Conservation (phyloP, 2,888 invertebrate genomes). For the Drosophila longiperda region DNA sequence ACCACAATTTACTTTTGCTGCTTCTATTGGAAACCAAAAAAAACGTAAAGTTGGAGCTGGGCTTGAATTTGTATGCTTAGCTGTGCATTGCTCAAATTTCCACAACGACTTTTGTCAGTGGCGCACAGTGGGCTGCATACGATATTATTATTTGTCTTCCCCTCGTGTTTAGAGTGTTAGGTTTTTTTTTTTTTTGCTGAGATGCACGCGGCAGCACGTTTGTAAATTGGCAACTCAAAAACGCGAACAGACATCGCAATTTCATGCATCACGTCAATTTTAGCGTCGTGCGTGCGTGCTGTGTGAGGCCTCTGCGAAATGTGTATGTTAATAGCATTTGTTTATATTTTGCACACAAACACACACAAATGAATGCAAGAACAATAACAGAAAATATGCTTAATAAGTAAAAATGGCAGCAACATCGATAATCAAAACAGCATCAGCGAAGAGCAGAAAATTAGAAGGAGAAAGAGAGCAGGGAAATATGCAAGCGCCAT, state of each 20-base stretch:
- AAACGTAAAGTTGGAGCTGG: slow-evolving; percentile 23
- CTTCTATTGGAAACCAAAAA: slow-evolving; percentile 53
- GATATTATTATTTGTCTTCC: slow-evolving; percentile 46
- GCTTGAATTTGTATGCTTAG: slow-evolving; percentile 70
- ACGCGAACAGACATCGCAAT: slow-evolving; percentile 49
- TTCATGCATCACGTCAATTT: slow-evolving; percentile 27
- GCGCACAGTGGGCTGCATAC: slow-evolving; percentile 76
- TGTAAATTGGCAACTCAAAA: slow-evolving; percentile 57
- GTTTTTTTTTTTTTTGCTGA: slow-evolving; percentile 64
- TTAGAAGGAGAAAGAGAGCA: slow-evolving; percentile 9
- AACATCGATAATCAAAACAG: slow-evolving; percentile 24
- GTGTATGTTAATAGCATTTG: slow-evolving; percentile 75
- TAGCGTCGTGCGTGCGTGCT: slow-evolving; percentile 23
- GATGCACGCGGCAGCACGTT: slow-evolving; percentile 37
- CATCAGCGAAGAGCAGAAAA: slow-evolving; percentile 13
- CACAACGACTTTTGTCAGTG: slow-evolving; percentile 70
- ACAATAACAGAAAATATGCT: slow-evolving; percentile 41
- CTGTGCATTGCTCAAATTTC: slow-evolving; percentile 74
- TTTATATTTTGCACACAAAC: slow-evolving; percentile 72
- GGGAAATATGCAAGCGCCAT: slow-evolving; percentile 19
- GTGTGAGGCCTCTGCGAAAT: slow-evolving; percentile 64
- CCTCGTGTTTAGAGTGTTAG: slow-evolving; percentile 42
- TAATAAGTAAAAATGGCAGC: slow-evolving; percentile 22
- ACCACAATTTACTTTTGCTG: slow-evolving; percentile 72
- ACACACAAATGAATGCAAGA: slow-evolving; percentile 39